Percentiles rank a stretch among this genome's conserved stretches.
Evolutionary conservation across 2,888 invertebrate genomes (phyloP).

Genomic region (Selenia dentaria): DNA sequence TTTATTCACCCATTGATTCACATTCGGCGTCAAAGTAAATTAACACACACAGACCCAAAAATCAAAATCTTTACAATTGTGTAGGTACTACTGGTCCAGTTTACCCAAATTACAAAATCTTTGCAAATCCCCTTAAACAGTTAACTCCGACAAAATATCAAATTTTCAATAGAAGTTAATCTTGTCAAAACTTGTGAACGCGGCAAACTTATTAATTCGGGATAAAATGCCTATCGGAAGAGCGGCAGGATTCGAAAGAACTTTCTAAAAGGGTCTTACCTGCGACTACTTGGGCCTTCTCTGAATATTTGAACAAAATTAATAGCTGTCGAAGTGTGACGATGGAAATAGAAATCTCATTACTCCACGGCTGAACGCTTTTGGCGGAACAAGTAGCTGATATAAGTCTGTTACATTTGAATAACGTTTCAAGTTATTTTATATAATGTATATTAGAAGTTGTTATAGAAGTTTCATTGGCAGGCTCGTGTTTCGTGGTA

Average conservation of each 20-base stretch:
- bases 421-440: neutral
- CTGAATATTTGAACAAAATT: conserved; percentile 23
- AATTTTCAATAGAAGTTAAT: conserved; percentile 16
- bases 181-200: conserved; percentile 8
- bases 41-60: too few relatives aligned
- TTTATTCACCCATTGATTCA: too few relatives aligned
- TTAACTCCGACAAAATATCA: neutral
- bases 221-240: conserved; percentile 10
- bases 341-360: conserved; percentile 19
- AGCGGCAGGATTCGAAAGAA: conserved; percentile 6
- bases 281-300: neutral
- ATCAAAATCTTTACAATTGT: too few relatives aligned
- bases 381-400: neutral
- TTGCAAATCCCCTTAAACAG: too few relatives aligned
- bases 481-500: too few relatives aligned
- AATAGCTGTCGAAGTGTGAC: conserved; percentile 18
- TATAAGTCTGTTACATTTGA: neutral
- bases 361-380: conserved; percentile 5
- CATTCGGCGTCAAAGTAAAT: too few relatives aligned
- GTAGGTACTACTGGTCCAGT: too few relatives aligned
- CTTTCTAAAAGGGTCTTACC: conserved; percentile 16
- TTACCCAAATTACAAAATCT: too few relatives aligned
- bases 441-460: too few relatives aligned
- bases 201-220: conserved; percentile 7
- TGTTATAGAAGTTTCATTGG: too few relatives aligned